phyloP scores from a whole-genome alignment of 2,113 vertebrate species.

The Periophthalmodon schlosseri region DNA sequence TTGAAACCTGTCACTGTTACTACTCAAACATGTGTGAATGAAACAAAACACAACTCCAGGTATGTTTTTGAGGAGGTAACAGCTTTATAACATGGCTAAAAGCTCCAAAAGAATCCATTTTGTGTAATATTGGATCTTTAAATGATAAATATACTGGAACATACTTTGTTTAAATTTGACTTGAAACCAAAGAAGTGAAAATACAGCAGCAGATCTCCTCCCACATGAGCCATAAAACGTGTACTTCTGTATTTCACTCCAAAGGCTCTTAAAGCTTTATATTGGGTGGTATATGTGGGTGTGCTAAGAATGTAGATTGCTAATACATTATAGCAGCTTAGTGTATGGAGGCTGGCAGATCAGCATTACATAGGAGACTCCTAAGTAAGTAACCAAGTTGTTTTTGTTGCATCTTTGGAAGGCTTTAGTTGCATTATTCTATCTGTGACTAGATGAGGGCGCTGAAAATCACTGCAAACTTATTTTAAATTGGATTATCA shows the following conservation, averaged over 20 bases:
- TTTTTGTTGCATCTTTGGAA: background rate
- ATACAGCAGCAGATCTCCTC: background rate
- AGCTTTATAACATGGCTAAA: too few species aligned
- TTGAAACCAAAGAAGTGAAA: background rate
- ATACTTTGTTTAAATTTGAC: too few species aligned
- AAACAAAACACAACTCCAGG: too few species aligned
- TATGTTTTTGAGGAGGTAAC: too few species aligned
- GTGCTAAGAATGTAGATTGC: background rate
- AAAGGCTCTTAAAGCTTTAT: background rate
- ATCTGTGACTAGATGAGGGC: too few species aligned
- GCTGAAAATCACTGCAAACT: too few species aligned
- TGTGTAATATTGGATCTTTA: too few species aligned
- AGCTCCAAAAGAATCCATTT: too few species aligned
- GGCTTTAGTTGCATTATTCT: background rate
- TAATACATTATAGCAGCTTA: background rate
- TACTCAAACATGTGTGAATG: too few species aligned
- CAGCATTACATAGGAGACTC: background rate
- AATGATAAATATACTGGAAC: too few species aligned
- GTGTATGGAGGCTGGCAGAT: background rate
- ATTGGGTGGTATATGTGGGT: background rate
- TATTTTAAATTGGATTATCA: too few species aligned
- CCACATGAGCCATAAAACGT: background rate
- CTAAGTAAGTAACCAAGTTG: background rate
- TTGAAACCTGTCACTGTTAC: too few species aligned
- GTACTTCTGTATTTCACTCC: background rate